phyloP scores from a whole-genome alignment of 1,140 invertebrate species.

The Achatina immaculata region DNA sequence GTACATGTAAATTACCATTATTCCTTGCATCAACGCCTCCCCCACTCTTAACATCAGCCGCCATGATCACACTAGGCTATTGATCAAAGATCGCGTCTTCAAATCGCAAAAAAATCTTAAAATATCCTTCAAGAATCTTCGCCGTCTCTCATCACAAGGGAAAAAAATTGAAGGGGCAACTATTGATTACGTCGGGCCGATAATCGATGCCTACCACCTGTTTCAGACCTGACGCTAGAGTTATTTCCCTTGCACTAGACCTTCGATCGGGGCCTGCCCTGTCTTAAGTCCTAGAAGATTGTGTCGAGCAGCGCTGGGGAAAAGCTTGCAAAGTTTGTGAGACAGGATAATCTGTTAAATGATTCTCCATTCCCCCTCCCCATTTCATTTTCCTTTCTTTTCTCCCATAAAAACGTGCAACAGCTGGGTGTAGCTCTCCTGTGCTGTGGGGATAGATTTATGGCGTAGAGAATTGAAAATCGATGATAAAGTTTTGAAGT shows the following conservation, averaged over 20 bases:
- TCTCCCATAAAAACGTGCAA: background rate
- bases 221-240: slow-evolving; percentile 20
- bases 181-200: slow-evolving; percentile 22
- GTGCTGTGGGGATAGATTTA: background rate
- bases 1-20: background rate
- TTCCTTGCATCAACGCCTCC: background rate
- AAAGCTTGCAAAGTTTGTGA: background rate
- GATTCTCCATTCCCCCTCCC: too few species aligned
- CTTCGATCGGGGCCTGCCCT: slow-evolving; percentile 5
- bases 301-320: background rate
- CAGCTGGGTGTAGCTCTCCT: background rate
- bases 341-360: background rate
- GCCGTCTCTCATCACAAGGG: background rate
- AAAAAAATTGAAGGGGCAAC: background rate
- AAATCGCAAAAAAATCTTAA: background rate
- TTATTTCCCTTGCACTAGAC: slow-evolving; percentile 26
- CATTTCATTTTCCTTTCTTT: background rate
- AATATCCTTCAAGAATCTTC: background rate
- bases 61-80: background rate
- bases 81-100: slow-evolving; percentile 5
- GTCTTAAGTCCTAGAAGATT: background rate
- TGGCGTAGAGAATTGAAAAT: background rate
- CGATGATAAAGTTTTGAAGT: background rate
- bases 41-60: background rate
- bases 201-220: slow-evolving; percentile 33